Evolutionary conservation across 2,797 vertebrate species (phyloP), one percentile per base, ranked within the genome.

Genomic region (Alfaro cultratus): DNA sequence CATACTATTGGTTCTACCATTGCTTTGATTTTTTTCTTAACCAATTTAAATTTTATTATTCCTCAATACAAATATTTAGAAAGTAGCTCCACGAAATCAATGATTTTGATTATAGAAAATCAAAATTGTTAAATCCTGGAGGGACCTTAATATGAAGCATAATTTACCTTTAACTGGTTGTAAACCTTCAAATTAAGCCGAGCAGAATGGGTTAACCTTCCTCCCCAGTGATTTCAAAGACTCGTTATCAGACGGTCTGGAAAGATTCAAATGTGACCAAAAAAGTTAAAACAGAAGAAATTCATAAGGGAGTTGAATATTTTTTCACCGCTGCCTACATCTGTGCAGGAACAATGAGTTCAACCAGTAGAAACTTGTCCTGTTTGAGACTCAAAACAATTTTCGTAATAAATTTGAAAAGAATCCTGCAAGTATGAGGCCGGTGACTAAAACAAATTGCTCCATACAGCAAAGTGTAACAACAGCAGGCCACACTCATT

Each of bases 361-460:
- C 53, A 57, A 57, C 53, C 18, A 41, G 51, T 26, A 62, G 5
- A 76, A 62, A 18, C 51, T 9, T 31, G 1, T 9, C 34, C 21
- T 57, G 31, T 57, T 67, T 34, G 45, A 21, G n/a, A 79, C 68
- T 29, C 46, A 6, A 34, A 43, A 39, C 45, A 9, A 74, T 77
- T 80, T 9, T 21, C 29, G 60, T 46, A 39, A 39, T 39, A 73
- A 83, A 80, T 79, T 79, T 73, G 3, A 71, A 75, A 83, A 73
- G 0, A 72, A 64, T 68, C 23, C 70, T 7, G 31, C 75, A 84
- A 80, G 83, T 73, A 51, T 88, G 29, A 53, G 49, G 67, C 81
- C 60, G 72, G 68, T 68, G 77, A 84, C 79, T 78, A 53, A 77
- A 80, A 77, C 79, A 84, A 85, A 92, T 80, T 86, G 84, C 83